Base-by-base conservation (phyloP, 2,113 vertebrate species). In the Phycodurus eques region DNA sequence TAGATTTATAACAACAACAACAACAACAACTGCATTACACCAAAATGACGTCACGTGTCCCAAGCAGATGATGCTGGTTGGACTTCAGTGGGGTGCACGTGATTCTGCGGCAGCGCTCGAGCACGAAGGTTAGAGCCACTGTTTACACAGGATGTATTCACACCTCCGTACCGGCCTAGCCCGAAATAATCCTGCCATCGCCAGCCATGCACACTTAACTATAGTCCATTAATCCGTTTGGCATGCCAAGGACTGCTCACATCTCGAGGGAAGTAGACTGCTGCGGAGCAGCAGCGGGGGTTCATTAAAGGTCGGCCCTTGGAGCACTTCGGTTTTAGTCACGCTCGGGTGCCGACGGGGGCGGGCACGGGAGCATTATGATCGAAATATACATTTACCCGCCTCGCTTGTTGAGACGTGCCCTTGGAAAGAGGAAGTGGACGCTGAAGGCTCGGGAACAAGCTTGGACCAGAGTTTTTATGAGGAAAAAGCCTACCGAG, bases 121-220 rank as follows among this genome's bases (percentile, higher is more conserved):
- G 75, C 80, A 79, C 59, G 65, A 83, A 71, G 74, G 83, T 83
- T 81, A 72, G 77, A 47, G 73, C 73, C 67, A 75, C 63, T 54
- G 56, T 17, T 61, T 60, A 78, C 73, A 90, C 88, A 78, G 83
- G 84, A 87, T 88, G 86, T 79, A 76, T 72, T 83, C 78, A 84
- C 35, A 67, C 42, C 61, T 59, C 46, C 43, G 68, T 19, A 31
- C 15, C 68, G 75, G 22, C 35, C 71, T 27, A 54, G 53, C 47
- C 78, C 74, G 62, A 76, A 82, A 82, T 81, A 87, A 88, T 80
- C 77, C 81, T 33, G 46, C 54, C 51, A 70, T 31, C 77, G 74
- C 72, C 65, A 78, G 63, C n/a, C 71, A 67, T 22, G 72, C 67
- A 65, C 65, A n/a, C 53, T 0, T 51, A 65, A 72, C 59, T 80